These are phyloP conservation scores for Epistrophe eligans DNA, from an alignment of 2,888 invertebrate genomes.

Conservation along the genomic window DNA sequence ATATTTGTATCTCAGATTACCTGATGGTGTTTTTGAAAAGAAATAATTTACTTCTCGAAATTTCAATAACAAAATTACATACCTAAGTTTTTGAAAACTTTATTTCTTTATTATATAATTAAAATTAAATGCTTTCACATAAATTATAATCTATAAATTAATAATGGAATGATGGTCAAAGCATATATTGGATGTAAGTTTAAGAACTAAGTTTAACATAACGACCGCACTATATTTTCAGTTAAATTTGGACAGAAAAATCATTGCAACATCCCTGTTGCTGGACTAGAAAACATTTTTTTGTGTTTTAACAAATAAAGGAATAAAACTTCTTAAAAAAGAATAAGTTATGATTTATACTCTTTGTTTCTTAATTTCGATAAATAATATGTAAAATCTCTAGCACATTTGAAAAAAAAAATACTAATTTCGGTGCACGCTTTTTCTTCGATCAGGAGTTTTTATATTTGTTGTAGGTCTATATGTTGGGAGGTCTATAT, in stretches of 20 bases:
- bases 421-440: conserved; percentile 55
- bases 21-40: too few relatives aligned
- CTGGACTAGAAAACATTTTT: conserved; percentile 72
- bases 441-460: conserved; percentile 49
- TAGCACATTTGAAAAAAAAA: conserved; percentile 31
- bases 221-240: conserved; percentile 6
- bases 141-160: conserved; percentile 14
- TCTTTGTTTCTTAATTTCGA: background rate
- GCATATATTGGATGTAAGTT: background rate
- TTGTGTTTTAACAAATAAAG: conserved; percentile 37
- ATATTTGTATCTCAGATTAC: too few relatives aligned
- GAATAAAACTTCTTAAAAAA: conserved; percentile 11
- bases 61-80: background rate
- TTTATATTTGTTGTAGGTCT: conserved; percentile 81
- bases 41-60: background rate
- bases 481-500: conserved; percentile 87
- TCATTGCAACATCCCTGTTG: conserved; percentile 52
- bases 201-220: conserved; percentile 29
- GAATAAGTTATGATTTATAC: background rate
- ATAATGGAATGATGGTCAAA: conserved; percentile 1
- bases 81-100: background rate
- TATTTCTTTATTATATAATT: conserved; percentile 6
- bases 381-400: conserved; percentile 30
- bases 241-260: conserved; percentile 46
- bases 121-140: background rate